Evolutionary conservation across 2,888 invertebrate genomes (phyloP).

Genomic region (Hemistola chrysoprasaria): DNA sequence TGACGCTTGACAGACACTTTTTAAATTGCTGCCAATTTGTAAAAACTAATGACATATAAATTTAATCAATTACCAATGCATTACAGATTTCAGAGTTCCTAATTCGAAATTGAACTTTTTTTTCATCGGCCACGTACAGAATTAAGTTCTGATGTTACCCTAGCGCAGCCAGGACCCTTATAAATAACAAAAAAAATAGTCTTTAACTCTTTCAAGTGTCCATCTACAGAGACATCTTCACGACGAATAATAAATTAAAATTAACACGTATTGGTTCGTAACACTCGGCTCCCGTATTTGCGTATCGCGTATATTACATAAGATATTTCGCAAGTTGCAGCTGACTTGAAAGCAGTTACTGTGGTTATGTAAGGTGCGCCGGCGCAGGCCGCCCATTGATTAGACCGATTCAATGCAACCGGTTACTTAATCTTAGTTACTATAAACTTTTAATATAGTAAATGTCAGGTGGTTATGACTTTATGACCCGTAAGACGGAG

Average conservation of each 20-base stretch:
- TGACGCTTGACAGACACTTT: too few species aligned
- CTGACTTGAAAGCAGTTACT: slow-evolving; percentile 64
- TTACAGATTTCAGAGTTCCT: too few species aligned
- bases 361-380: slow-evolving; percentile 53
- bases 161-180: too few species aligned
- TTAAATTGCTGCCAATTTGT: too few species aligned
- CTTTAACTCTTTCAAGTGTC: too few species aligned
- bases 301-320: slow-evolving; percentile 68
- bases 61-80: too few species aligned
- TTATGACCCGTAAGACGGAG: too few species aligned
- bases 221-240: slow-evolving; percentile 4
- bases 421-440: slow-evolving; percentile 60
- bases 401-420: slow-evolving; percentile 67
- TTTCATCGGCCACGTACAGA: too few species aligned
- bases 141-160: too few species aligned
- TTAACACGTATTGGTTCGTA: slow-evolving; percentile 30
- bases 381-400: slow-evolving; percentile 67
- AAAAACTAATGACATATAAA: too few species aligned
- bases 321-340: slow-evolving; percentile 71
- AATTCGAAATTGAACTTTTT: too few species aligned
- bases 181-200: too few species aligned
- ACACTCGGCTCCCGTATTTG: slow-evolving; percentile 50
- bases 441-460: slow-evolving; percentile 32
- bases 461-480: slow-evolving; percentile 14
- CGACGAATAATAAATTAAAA: slow-evolving; percentile 26